A percentile compares a stretch with the other conserved stretches of the same genome.
Evolutionary conservation across 2,888 invertebrate species (phyloP).

Genomic region (Andricus curvator): DNA sequence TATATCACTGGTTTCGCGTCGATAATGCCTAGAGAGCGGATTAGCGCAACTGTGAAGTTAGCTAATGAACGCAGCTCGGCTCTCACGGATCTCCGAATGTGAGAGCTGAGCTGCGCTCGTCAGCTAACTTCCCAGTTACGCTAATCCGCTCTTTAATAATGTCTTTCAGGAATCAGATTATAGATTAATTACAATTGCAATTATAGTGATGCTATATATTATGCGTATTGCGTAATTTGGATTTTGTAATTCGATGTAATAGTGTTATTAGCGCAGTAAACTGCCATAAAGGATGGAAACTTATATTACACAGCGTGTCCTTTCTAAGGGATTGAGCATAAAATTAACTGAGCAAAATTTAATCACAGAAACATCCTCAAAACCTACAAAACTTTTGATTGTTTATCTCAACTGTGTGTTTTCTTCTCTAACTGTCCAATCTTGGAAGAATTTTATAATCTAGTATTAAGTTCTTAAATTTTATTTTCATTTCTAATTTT

Average conservation of each 20-base stretch:
- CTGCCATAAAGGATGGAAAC: constrained; percentile 18
- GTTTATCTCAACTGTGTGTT: not conserved
- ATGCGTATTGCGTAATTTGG: constrained; percentile 42
- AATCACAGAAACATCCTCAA: constrained; percentile 62
- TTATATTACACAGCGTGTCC: constrained; percentile 5
- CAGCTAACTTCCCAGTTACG: too few species aligned
- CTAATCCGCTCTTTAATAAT: not conserved
- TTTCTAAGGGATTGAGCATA: constrained; percentile 59
- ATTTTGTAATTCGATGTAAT: constrained; percentile 43
- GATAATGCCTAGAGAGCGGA: constrained; percentile 13
- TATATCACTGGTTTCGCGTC: not conserved
- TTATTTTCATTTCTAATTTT: not conserved
- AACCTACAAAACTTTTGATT: constrained; percentile 48
- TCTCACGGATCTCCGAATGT: too few species aligned
- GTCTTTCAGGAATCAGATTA: constrained; percentile 40
- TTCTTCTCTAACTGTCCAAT: constrained; percentile 2
- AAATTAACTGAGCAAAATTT: constrained; percentile 66
- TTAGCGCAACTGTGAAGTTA: too few species aligned
- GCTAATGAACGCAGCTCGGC: too few species aligned
- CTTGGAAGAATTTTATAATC: not conserved
- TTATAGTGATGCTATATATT: constrained; percentile 16
- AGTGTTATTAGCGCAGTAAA: constrained; percentile 1
- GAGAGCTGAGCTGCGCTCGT: too few species aligned
- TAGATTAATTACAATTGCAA: constrained; percentile 47
- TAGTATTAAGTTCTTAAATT: not conserved